These are phyloP conservation scores for Steinernema khuongi DNA, from an alignment of 1,140 invertebrate genomes.

Conservation along the genomic window DNA sequence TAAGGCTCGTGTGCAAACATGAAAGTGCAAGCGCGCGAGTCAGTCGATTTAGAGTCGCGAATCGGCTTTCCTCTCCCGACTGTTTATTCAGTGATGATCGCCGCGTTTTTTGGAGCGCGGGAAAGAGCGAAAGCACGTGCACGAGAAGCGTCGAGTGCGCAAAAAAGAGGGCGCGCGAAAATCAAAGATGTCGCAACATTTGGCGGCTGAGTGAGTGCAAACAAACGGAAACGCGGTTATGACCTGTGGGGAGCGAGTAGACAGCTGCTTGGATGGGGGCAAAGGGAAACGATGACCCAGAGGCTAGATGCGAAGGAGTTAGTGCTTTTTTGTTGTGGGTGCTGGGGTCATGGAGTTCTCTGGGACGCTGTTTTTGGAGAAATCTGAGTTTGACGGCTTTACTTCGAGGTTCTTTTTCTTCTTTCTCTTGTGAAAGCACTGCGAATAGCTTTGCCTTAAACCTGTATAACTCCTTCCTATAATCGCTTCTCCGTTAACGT, in stretches of 20 bases:
- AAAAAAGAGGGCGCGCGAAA: not conserved
- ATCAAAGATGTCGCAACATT: conserved; percentile 17
- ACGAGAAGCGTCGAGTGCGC: not conserved
- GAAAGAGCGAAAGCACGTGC: conserved; percentile 5
- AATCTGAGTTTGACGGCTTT: no score
- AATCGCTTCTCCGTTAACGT: no score
- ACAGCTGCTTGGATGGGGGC: not conserved
- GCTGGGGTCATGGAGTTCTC: no score
- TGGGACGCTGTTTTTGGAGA: no score
- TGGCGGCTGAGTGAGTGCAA: conserved; percentile 1
- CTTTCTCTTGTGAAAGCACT: no score
- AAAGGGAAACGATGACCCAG: no score
- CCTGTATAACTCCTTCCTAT: no score
- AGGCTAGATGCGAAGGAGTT: no score
- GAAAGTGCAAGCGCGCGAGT: conserved; percentile 4
- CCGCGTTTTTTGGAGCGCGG: conserved; percentile 2
- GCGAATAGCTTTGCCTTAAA: no score
- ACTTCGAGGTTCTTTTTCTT: no score
- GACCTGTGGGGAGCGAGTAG: not conserved
- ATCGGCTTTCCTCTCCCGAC: not conserved
- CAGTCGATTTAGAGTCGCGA: not conserved
- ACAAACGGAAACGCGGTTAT: not conserved
- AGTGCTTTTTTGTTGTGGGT: no score
- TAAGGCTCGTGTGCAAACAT: not conserved
- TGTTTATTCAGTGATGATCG: conserved; percentile 7